Percentiles rank a stretch among this genome's conserved stretches.
Conservation (phyloP, 2,888 invertebrate species). For the Drosophila parthenogenetica region DNA sequence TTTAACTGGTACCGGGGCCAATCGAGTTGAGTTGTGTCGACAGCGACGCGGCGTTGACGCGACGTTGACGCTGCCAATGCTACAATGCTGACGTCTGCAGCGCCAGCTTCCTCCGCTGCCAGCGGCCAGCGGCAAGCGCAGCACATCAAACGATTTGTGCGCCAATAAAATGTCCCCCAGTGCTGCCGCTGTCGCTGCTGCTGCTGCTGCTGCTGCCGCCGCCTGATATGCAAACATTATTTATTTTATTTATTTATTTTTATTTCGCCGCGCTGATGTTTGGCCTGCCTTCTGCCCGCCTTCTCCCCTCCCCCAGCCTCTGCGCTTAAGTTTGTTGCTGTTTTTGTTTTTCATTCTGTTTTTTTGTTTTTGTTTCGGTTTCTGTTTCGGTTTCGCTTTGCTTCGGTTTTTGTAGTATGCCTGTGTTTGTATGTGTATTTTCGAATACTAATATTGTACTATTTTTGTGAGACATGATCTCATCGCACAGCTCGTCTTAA, state of each 20-base stretch:
- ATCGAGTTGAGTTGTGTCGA: conserved; percentile 18
- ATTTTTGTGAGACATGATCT: conserved; percentile 76
- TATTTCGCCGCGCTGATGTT: conserved; percentile 68
- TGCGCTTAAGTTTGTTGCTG: conserved; percentile 60
- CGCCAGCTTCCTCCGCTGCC: conserved; percentile 61
- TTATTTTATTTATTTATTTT: conserved; percentile 72
- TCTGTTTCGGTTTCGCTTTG: conserved; percentile 64
- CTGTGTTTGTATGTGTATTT: conserved; percentile 51
- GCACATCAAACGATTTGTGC: conserved; percentile 79
- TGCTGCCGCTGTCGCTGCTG: conserved; percentile 43
- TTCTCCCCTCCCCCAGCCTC: too few relatives aligned
- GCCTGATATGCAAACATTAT: conserved; percentile 80
- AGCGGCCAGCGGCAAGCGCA: conserved; percentile 52
- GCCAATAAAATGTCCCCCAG: conserved; percentile 78
- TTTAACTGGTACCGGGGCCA: conserved; percentile 70
- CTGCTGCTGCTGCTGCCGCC: conserved; percentile 8
- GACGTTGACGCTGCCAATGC: conserved; percentile 20
- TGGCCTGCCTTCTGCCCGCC: conserved; percentile 46
- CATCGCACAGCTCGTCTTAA: conserved; percentile 68
- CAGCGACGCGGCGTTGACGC: conserved; percentile 41
- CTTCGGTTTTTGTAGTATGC: conserved; percentile 42
- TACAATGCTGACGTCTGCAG: conserved; percentile 49
- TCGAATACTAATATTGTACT: conserved; percentile 65
- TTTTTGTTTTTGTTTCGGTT: conserved; percentile 48
- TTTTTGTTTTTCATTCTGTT: conserved; percentile 28